Percentiles rank a stretch among this genome's conserved stretches.
phyloP scores from a whole-genome alignment of 2,113 vertebrate genomes.

The Pungitius pungitius region DNA sequence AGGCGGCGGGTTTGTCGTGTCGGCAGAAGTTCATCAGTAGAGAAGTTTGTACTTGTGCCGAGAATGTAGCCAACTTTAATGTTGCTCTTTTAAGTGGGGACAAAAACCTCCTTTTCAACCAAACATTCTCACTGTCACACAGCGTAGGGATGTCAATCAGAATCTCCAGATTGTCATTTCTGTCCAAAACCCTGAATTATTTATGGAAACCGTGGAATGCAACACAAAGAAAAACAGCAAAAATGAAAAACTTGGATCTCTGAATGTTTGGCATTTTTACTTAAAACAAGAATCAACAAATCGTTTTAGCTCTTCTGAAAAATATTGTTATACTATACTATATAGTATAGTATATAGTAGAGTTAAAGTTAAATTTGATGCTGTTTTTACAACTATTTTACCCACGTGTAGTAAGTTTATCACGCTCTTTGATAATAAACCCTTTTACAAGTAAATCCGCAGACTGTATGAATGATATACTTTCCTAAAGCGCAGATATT shows the following conservation, averaged over 20 bases:
- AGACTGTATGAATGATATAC: constrained; percentile 29
- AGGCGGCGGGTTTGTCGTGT: constrained; percentile 27
- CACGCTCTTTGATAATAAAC: not conserved
- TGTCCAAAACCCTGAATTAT: not conserved
- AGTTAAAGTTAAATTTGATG: not conserved
- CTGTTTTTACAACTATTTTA: not conserved
- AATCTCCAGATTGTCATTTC: too few species aligned
- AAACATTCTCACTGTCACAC: not conserved
- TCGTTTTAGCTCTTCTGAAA: too few species aligned
- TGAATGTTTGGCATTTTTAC: not conserved
- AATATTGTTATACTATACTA: not conserved
- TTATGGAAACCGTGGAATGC: not conserved
- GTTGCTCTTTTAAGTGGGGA: not conserved
- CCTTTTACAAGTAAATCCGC: not conserved
- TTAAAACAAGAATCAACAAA: not conserved
- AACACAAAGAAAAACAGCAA: not conserved
- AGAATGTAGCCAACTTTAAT: constrained; percentile 15
- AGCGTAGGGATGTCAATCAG: too few species aligned
- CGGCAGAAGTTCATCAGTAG: constrained; percentile 15
- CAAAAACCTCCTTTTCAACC: not conserved
- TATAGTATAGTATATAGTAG: too few species aligned
- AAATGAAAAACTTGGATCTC: not conserved
- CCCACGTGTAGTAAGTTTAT: too few species aligned
- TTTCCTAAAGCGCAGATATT: constrained; percentile 26
- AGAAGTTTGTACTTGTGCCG: not conserved